These are phyloP conservation scores for Hepsetus odoe DNA, from an alignment of 2,113 vertebrate species.

Conservation along the genomic window DNA sequence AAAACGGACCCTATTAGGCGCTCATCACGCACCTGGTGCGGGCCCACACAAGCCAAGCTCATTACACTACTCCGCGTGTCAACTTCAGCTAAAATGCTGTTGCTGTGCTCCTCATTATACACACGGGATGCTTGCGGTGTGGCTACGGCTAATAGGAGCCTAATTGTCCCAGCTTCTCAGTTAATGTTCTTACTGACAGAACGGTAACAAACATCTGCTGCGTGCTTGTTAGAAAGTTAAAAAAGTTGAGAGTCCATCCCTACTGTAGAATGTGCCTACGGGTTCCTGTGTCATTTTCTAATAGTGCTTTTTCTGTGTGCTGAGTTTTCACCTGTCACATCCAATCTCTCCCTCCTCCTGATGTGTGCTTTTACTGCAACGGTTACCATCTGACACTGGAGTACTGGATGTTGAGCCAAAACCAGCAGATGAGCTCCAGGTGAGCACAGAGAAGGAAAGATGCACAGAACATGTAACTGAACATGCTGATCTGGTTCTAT, in stretches of 20 bases:
- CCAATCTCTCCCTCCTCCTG: background rate
- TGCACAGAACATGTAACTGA: background rate
- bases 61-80: conserved; percentile 6
- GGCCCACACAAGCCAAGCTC: background rate
- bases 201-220: conserved; percentile 8
- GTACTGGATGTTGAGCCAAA: background rate
- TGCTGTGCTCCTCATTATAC: conserved; percentile 16
- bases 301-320: background rate
- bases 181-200: conserved; percentile 14
- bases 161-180: conserved; percentile 16
- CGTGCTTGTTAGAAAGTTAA: background rate
- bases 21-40: conserved; percentile 16
- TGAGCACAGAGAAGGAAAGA: background rate
- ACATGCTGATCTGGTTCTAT: no score
- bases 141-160: conserved; percentile 9
- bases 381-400: background rate
- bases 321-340: background rate
- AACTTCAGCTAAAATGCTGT: conserved; percentile 14
- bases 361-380: background rate
- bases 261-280: background rate
- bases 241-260: background rate
- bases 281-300: background rate
- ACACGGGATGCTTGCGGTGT: background rate
- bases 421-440: background rate
- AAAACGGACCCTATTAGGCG: conserved; percentile 8